These are phyloP conservation scores for Columba livia DNA, from an alignment of 2,113 vertebrate genomes.

Conservation along the genomic window DNA sequence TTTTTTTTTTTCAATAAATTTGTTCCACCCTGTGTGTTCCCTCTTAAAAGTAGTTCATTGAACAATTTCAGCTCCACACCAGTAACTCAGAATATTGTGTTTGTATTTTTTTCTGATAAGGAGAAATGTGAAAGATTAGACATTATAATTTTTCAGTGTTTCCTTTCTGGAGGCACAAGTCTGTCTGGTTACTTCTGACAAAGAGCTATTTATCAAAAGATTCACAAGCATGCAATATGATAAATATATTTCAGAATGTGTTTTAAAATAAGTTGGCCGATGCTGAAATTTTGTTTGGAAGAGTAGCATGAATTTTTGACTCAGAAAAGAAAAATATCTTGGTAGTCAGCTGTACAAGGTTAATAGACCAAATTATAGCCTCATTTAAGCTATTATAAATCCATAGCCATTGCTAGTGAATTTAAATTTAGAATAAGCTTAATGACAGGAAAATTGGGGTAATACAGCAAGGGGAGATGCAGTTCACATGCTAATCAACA, in stretches of 20 bases:
- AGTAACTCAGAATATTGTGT: background rate
- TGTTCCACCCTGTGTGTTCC: background rate
- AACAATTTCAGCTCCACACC: background rate
- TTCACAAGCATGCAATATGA: background rate
- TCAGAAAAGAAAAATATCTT: constrained; percentile 24
- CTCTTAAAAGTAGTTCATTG: background rate
- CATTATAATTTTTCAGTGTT: background rate
- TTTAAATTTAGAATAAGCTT: constrained; percentile 58
- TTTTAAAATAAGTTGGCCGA: background rate
- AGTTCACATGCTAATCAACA: constrained; percentile 37
- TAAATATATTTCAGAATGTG: background rate
- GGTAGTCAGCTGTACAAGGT: constrained; percentile 47
- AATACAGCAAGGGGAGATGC: constrained; percentile 23
- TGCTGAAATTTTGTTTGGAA: background rate
- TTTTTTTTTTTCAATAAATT: background rate
- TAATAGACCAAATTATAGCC: constrained; percentile 57
- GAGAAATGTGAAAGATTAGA: background rate
- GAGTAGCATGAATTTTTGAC: background rate
- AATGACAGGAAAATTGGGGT: constrained; percentile 58
- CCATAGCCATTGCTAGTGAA: constrained; percentile 38
- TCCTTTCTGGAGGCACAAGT: background rate
- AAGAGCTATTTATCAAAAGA: background rate
- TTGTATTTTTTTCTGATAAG: background rate
- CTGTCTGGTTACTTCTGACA: background rate
- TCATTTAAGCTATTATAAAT: constrained; percentile 63